These are phyloP conservation scores for Toxotes lorentzi DNA, from an alignment of 2,797 vertebrate genomes.

Conservation along the genomic window DNA sequence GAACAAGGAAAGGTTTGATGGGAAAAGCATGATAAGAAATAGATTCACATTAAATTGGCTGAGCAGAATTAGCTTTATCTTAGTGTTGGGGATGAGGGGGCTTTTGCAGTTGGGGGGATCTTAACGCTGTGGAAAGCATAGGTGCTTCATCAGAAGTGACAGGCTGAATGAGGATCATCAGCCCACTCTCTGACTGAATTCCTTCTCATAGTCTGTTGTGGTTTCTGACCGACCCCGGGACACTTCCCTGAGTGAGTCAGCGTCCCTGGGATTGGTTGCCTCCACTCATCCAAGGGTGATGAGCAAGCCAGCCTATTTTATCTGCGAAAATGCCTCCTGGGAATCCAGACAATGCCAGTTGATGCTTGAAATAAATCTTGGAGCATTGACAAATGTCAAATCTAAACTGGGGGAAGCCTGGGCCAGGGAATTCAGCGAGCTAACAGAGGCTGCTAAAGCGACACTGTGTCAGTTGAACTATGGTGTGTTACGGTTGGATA, in stretches of 20 bases:
- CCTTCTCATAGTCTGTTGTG: conserved; percentile 64
- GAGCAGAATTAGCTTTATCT: conserved; percentile 64
- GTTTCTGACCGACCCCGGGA: conserved; percentile 57
- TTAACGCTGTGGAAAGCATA: conserved; percentile 41
- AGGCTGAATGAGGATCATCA: conserved; percentile 75
- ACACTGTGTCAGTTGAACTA: conserved; percentile 40
- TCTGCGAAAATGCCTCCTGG: conserved; percentile 69
- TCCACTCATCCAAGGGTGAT: conserved; percentile 72
- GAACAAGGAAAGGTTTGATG: conserved; percentile 47
- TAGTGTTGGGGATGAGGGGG: conserved; percentile 35
- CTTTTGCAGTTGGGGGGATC: conserved; percentile 29
- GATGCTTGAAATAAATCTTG: conserved; percentile 73
- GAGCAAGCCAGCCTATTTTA: conserved; percentile 70
- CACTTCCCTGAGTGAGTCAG: conserved; percentile 69
- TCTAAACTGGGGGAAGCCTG: conserved; percentile 43
- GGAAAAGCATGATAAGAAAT: conserved; percentile 61
- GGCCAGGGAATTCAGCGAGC: conserved; percentile 21
- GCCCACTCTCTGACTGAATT: conserved; percentile 75
- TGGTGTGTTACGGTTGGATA: conserved; percentile 34
- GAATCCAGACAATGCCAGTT: conserved; percentile 68
- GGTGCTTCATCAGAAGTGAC: conserved; percentile 78
- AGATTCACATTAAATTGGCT: conserved; percentile 57
- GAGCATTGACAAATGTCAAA: conserved; percentile 65
- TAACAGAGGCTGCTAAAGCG: conserved; percentile 31
- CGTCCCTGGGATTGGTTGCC: conserved; percentile 57